phyloP scores from a whole-genome alignment of 1,140 invertebrate species.

The Rhopalosiphum maidis region DNA sequence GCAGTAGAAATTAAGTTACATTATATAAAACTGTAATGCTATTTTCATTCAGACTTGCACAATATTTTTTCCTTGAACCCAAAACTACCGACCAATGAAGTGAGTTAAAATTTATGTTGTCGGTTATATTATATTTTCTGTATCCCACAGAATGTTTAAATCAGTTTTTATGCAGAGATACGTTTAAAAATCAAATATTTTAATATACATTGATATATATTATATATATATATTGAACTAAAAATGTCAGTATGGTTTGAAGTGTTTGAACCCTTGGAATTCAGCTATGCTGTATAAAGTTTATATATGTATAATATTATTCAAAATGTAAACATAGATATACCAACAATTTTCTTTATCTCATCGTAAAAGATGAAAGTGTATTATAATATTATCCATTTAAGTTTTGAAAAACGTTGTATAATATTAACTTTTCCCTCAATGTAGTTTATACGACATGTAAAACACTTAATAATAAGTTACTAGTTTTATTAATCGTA shows the following conservation, averaged over 20 bases:
- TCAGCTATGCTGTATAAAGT: not conserved
- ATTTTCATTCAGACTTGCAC: not conserved
- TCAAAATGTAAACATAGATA: not conserved
- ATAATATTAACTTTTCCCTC: not conserved
- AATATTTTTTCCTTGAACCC: not conserved
- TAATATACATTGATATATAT: not conserved
- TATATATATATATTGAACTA: not conserved
- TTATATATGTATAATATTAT: not conserved
- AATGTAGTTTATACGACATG: not conserved
- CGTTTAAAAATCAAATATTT: not conserved
- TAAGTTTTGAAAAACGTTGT: not conserved
- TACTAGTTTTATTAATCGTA: not conserved
- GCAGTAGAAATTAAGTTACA: not conserved
- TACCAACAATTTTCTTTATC: not conserved
- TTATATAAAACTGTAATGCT: not conserved
- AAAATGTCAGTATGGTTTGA: not conserved
- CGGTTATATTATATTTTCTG: not conserved
- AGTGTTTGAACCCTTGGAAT: not conserved
- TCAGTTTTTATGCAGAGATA: not conserved
- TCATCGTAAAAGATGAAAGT: not conserved
- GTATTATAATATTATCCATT: not conserved
- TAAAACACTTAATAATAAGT: not conserved
- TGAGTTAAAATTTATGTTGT: not conserved
- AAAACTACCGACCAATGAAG: not conserved
- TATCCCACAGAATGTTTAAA: not conserved